Conservation (phyloP, 1,140 invertebrate genomes). For the Nephila pilipes region DNA sequence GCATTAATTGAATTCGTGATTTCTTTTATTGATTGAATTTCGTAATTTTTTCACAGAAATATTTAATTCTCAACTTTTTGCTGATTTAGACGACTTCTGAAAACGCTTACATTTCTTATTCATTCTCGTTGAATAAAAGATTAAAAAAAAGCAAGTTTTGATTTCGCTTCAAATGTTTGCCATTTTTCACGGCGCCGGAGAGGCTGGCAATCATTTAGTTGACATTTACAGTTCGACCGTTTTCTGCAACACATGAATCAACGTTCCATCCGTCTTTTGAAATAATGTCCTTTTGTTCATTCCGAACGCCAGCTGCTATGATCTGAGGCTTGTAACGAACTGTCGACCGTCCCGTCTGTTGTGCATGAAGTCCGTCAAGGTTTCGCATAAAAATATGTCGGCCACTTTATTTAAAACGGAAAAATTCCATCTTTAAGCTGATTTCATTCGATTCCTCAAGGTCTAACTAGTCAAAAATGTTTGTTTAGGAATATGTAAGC, state of each 20-base stretch:
- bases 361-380: neutral
- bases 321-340: conserved; percentile 27
- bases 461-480: neutral
- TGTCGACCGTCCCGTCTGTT: neutral
- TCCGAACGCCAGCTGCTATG: conserved; percentile 29
- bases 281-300: conserved; percentile 53
- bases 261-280: conserved; percentile 29
- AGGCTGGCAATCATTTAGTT: neutral
- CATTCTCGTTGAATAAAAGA: too few species aligned
- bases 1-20: too few species aligned
- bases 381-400: neutral
- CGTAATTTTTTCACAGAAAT: too few species aligned
- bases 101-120: too few species aligned
- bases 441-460: neutral
- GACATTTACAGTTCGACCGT: neutral
- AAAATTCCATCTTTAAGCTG: neutral
- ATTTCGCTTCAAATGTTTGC: neutral
- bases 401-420: neutral
- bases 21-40: too few species aligned
- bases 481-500: neutral
- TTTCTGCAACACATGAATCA: conserved; percentile 4
- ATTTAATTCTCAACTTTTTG: too few species aligned
- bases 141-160: neutral
- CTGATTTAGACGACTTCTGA: too few species aligned
- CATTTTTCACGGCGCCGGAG: neutral